phyloP scores from a whole-genome alignment of 2,888 invertebrate genomes.

The Clusia tigrina region DNA sequence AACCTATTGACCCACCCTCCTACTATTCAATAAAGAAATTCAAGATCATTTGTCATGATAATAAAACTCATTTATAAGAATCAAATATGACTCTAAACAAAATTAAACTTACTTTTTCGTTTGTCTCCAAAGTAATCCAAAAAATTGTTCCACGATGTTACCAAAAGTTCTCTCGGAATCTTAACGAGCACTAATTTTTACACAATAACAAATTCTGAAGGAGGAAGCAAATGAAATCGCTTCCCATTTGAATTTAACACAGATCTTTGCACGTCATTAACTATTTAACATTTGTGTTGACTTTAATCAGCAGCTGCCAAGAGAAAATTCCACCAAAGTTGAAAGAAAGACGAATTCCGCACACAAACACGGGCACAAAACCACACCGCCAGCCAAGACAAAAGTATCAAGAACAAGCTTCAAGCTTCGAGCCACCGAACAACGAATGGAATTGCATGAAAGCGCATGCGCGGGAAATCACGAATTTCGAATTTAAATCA shows the following conservation, averaged over 20 bases:
- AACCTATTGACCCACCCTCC: too few species aligned
- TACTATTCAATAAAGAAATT: too few species aligned
- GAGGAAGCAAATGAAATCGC: too few species aligned
- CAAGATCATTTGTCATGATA: too few species aligned
- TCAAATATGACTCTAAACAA: too few species aligned
- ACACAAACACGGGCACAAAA: not conserved
- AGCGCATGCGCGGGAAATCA: conserved; percentile 13
- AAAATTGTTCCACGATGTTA: too few species aligned
- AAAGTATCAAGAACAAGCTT: not conserved
- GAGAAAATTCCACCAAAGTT: conserved; percentile 39
- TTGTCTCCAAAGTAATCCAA: too few species aligned
- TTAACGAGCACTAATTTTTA: too few species aligned
- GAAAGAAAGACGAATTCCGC: conserved; percentile 9
- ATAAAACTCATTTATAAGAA: too few species aligned
- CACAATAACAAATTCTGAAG: too few species aligned
- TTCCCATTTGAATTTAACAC: conserved; percentile 34
- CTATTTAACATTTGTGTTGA: conserved; percentile 43
- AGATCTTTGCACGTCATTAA: conserved; percentile 55
- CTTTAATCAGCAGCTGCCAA: conserved; percentile 38
- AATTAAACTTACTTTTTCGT: too few species aligned
- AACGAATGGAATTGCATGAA: conserved; percentile 1
- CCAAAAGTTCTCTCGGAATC: too few species aligned
- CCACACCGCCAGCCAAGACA: not conserved
- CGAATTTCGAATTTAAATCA: conserved; percentile 20
- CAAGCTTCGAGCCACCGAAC: not conserved